Conservation (phyloP, 2,113 vertebrate genomes). For the Cochlearius cochlearius region DNA sequence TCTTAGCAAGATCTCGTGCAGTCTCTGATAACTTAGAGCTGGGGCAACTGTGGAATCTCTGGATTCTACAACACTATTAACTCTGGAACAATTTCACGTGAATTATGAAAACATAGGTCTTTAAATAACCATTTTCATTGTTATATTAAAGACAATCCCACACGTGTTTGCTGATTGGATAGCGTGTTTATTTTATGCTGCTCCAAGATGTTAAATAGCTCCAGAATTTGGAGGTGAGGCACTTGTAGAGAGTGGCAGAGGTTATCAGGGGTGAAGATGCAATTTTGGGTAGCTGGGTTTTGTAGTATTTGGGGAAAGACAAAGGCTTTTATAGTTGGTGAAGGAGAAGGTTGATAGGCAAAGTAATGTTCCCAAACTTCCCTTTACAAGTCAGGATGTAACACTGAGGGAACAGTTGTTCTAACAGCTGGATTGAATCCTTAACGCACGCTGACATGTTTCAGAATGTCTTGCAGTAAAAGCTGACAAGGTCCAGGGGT, state of each 20-base stretch:
- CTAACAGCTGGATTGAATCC: background rate
- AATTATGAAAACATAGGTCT: background rate
- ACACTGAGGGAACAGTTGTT: background rate
- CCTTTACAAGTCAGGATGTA: background rate
- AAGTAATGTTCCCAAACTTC: background rate
- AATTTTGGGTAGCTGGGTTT: background rate
- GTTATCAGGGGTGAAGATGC: background rate
- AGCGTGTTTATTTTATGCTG: background rate
- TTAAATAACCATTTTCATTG: too few species aligned
- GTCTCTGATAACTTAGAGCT: background rate
- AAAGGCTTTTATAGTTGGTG: background rate
- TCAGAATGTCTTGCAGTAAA: background rate
- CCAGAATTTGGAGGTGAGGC: background rate
- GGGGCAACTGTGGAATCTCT: background rate
- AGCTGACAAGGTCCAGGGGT: background rate
- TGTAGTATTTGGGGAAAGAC: background rate
- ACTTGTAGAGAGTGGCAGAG: background rate
- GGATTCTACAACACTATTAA: background rate
- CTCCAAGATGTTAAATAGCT: background rate
- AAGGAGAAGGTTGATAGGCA: background rate
- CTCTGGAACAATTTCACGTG: background rate
- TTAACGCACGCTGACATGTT: background rate
- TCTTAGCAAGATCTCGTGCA: background rate
- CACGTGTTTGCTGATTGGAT: background rate
- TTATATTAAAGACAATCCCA: background rate